These are phyloP conservation scores for Himantopus leucocephalus DNA, from an alignment of 2,113 vertebrate genomes.

Conservation along the genomic window DNA sequence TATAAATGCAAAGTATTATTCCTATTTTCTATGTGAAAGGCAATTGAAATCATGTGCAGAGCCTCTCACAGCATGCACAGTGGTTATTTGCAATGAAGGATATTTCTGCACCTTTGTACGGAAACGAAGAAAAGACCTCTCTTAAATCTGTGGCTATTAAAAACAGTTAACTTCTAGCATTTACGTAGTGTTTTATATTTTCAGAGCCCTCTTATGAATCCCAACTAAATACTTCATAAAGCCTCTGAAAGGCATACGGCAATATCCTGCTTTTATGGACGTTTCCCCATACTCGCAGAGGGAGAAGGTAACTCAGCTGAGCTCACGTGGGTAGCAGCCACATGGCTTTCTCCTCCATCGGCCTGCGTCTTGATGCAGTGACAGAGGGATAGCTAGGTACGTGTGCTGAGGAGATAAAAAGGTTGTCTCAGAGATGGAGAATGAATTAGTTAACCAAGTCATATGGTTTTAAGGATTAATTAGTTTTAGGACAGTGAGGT, in stretches of 20 bases:
- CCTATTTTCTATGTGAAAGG: constrained; percentile 26
- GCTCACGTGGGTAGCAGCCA: neutral
- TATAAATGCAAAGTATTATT: constrained; percentile 48
- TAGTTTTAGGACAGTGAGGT: neutral
- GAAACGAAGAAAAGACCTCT: neutral
- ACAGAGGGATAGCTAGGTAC: neutral
- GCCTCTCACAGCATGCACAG: constrained; percentile 19
- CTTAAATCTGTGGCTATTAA: constrained; percentile 20
- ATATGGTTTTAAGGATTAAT: neutral
- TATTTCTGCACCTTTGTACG: constrained; percentile 27
- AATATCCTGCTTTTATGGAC: neutral
- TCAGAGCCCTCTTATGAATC: neutral
- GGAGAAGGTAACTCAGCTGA: neutral
- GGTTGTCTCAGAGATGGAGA: neutral
- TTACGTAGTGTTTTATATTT: constrained; percentile 5
- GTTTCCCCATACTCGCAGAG: neutral
- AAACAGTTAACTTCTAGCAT: constrained; percentile 13
- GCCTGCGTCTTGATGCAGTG: neutral
- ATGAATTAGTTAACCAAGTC: neutral
- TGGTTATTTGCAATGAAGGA: constrained; percentile 23
- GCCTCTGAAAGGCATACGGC: neutral
- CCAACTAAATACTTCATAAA: constrained; percentile 6
- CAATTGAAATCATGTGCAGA: constrained; percentile 34
- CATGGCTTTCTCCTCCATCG: neutral
- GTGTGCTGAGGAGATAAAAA: neutral